phyloP scores from a whole-genome alignment of 1,140 invertebrate genomes.

The Globodera ellingtonae region DNA sequence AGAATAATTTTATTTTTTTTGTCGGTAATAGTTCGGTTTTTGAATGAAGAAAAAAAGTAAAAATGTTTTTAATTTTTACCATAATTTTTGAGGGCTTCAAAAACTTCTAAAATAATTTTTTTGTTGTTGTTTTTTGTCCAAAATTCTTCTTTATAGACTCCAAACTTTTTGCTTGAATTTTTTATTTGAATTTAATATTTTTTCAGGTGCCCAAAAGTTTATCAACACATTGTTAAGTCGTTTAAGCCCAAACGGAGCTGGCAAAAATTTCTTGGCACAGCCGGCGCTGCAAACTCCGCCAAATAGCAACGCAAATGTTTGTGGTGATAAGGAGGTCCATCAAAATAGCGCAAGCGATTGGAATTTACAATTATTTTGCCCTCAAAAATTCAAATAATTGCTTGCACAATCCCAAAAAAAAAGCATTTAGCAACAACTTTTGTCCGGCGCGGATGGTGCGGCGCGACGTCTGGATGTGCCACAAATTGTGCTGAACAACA shows the following conservation, averaged over 20 bases:
- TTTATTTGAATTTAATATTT: not conserved
- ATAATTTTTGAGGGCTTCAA: too few relatives aligned
- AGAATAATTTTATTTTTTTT: not conserved
- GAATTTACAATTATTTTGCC: too few relatives aligned
- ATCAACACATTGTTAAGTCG: not conserved
- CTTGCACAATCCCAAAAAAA: too few relatives aligned
- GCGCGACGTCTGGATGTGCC: not conserved
- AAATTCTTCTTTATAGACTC: too few relatives aligned
- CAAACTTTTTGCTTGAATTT: too few relatives aligned
- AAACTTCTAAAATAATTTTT: too few relatives aligned
- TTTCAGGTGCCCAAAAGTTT: not conserved
- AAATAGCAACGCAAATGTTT: not conserved
- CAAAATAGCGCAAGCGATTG: too few relatives aligned
- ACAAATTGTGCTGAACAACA: constrained; percentile 6
- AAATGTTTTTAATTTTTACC: too few relatives aligned
- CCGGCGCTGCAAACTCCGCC: too few relatives aligned
- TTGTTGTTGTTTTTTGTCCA: too few relatives aligned
- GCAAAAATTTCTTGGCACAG: not conserved
- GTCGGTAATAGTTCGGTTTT: not conserved
- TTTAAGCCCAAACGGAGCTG: not conserved
- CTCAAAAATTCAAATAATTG: too few relatives aligned
- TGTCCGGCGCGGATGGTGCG: not conserved
- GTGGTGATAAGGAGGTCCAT: not conserved
- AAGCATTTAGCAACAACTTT: not conserved
- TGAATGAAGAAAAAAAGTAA: too few relatives aligned